Conservation (phyloP, 2,113 vertebrate species). For the Callipepla squamata region DNA sequence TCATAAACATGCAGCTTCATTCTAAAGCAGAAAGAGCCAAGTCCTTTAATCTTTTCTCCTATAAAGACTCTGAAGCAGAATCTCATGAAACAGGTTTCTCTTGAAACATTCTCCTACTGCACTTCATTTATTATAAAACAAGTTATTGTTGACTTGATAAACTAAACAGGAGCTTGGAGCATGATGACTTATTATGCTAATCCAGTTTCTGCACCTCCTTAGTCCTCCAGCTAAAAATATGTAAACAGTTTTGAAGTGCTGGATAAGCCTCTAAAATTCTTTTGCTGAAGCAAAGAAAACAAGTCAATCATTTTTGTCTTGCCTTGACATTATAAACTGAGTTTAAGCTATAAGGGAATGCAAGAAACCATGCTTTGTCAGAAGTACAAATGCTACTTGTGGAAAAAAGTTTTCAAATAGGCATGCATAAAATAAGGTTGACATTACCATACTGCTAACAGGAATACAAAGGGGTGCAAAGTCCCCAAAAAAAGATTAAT, state of each 20-base stretch:
- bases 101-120: neutral
- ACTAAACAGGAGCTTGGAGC: neutral
- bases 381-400: neutral
- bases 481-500: neutral
- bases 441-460: neutral
- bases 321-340: neutral
- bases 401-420: neutral
- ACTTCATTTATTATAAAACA: neutral
- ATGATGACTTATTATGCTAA: neutral
- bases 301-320: neutral
- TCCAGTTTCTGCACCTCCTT: neutral
- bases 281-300: neutral
- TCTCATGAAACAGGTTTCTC: neutral
- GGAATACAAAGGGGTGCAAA: neutral
- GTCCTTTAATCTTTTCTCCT: neutral
- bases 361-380: neutral
- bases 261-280: neutral
- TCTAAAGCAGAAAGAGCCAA: neutral
- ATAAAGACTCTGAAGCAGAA: neutral
- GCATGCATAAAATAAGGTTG: neutral
- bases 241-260: neutral
- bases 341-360: neutral
- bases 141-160: neutral
- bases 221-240: neutral
- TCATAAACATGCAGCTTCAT: neutral